These are phyloP conservation scores for Brachionus koreanus DNA, from an alignment of 1,140 invertebrate genomes.

Conservation along the genomic window DNA sequence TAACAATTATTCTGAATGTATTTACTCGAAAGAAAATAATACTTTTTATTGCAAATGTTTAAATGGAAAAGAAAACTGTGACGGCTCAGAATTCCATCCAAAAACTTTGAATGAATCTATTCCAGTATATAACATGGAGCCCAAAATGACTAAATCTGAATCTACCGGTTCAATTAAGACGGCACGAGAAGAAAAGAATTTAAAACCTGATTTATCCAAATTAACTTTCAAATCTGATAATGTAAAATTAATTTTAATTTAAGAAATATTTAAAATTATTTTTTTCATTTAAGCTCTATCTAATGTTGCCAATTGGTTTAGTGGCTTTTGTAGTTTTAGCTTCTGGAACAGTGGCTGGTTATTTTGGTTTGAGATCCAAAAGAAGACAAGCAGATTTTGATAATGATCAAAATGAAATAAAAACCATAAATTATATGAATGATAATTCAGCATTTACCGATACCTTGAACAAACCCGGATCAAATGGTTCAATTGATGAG, in stretches of 20 bases:
- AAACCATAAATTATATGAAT: constrained; percentile 30
- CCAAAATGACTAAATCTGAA: not conserved
- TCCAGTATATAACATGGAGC: constrained; percentile 6
- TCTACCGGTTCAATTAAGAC: not conserved
- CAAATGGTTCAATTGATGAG: not conserved
- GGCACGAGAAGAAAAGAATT: not conserved
- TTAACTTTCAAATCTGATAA: constrained; percentile 18
- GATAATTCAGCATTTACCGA: constrained; percentile 21
- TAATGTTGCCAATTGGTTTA: constrained; percentile 33
- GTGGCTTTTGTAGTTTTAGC: constrained; percentile 4
- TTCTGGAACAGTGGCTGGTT: not conserved
- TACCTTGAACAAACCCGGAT: not conserved
- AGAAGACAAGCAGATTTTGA: constrained; percentile 22
- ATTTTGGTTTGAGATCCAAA: constrained; percentile 32
- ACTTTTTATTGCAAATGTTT: constrained; percentile 38
- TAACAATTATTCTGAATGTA: constrained; percentile 26
- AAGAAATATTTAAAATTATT: not conserved
- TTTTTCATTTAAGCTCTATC: constrained; percentile 11
- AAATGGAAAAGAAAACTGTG: constrained; percentile 32
- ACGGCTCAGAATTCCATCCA: not conserved
- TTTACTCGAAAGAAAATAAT: constrained; percentile 24
- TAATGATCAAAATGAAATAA: not conserved
- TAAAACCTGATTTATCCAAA: not conserved
- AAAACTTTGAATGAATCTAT: not conserved
- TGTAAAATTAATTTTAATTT: not conserved